Evolutionary conservation across 2,888 invertebrate genomes (phyloP).

Genomic region (Leistus spinibarbis): DNA sequence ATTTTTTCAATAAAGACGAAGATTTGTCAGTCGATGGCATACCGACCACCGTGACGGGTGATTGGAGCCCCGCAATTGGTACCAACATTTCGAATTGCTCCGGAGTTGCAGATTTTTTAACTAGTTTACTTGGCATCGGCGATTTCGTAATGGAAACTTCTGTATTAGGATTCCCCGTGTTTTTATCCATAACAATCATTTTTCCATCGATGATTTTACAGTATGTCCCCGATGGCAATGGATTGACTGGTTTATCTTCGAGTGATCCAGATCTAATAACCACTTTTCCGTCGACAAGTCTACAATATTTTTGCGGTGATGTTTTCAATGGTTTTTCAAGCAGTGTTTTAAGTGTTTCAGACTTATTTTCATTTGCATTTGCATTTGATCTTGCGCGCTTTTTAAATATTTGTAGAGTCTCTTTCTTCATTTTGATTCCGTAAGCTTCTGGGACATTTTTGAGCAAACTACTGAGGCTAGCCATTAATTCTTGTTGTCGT

Average conservation of each 20-base stretch:
- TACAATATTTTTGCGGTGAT: background rate
- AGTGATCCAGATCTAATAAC: background rate
- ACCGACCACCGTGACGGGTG: conserved; percentile 23
- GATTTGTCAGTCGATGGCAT: background rate
- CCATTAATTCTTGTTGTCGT: conserved; percentile 2
- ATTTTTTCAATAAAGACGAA: conserved; percentile 15
- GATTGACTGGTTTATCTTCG: background rate
- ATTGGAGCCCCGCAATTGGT: conserved; percentile 24
- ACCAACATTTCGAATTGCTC: conserved; percentile 19
- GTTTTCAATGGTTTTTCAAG: background rate
- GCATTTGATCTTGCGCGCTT: background rate
- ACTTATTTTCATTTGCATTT: background rate
- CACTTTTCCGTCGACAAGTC: background rate
- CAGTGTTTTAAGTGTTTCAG: background rate
- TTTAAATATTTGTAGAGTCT: background rate
- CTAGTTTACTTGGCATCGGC: background rate
- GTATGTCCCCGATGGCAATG: conserved; percentile 19
- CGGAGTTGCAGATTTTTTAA: background rate
- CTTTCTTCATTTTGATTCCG: background rate
- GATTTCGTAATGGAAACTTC: background rate
- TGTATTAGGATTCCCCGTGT: background rate
- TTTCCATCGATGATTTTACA: conserved; percentile 29
- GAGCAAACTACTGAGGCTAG: conserved; percentile 2
- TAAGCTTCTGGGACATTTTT: conserved; percentile 13
- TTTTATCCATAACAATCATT: conserved; percentile 7